Evolutionary conservation across 1,140 invertebrate genomes (phyloP).

Genomic region (Cyclina sinensis): DNA sequence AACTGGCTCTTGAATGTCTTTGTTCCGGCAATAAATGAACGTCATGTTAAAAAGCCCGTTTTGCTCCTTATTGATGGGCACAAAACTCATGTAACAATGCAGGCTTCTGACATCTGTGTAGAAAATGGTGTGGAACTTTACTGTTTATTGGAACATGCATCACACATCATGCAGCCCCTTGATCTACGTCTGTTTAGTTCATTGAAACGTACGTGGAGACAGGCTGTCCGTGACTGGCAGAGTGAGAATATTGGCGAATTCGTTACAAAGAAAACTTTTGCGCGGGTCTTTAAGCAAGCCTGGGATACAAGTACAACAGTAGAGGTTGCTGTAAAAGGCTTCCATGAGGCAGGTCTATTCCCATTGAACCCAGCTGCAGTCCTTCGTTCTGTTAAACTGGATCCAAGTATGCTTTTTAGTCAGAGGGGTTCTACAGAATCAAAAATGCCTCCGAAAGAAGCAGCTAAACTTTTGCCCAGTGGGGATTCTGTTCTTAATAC

Average conservation of each 20-base stretch:
- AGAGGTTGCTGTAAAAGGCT: no score
- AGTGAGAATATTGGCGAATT: not conserved
- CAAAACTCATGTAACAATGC: slow-evolving; percentile 48
- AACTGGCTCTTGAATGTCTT: slow-evolving; percentile 21
- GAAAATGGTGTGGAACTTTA: slow-evolving; percentile 58
- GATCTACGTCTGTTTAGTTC: slow-evolving; percentile 17
- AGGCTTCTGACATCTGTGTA: slow-evolving; percentile 22
- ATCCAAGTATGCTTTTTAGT: no score
- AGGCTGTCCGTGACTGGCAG: slow-evolving; percentile 32
- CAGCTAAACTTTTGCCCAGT: no score
- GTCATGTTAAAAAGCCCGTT: slow-evolving; percentile 6
- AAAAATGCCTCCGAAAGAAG: no score
- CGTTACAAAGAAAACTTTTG: slow-evolving; percentile 42
- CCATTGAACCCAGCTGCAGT: no score
- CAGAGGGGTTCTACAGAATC: no score
- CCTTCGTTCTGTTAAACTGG: no score
- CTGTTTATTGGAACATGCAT: slow-evolving; percentile 50
- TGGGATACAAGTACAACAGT: slow-evolving; percentile 29
- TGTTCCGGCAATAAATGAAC: slow-evolving; percentile 10
- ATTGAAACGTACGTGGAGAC: slow-evolving; percentile 17
- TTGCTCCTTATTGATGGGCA: slow-evolving; percentile 61
- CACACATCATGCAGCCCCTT: slow-evolving; percentile 45
- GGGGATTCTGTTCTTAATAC: no score
- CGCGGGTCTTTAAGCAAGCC: slow-evolving; percentile 24
- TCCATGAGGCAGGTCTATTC: no score